Evolutionary conservation across 2,797 vertebrate species (phyloP), one percentile per base, ranked within the genome.

Genomic region (Acanthurus leucopareius): DNA sequence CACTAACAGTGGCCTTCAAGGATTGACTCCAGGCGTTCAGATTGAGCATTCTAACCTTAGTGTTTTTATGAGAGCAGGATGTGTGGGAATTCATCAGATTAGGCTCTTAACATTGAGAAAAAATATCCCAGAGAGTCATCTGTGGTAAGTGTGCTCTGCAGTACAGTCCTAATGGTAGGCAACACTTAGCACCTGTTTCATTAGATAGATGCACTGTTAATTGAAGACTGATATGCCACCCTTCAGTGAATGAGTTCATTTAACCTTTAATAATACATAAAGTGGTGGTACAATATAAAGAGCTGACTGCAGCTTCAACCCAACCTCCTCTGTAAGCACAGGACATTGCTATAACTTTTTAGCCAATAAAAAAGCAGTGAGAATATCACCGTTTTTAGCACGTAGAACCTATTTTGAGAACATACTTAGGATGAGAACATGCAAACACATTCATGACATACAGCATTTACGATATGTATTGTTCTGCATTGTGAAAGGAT

Each of bases 1-100:
- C 81, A 78, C 74, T 88, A 85, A 83, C 82, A 80, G 80, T 80
- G 86, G 85, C 82, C 82, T 93, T 92, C 88, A 88, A 93, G 84
- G 84, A 78, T 79, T 70, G 66, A 82, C 72, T 74, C 45, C 45
- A 17, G 52, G 28, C 28, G n/a, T 80, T 86, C 71, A 77, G 63
- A 84, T 58, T 0, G 19, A 78, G 60, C 56, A 20, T 69, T 80
- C 65, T 69, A 67, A 82, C 73, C 58, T 80, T 42, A 32, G 68
- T 69, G 22, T 80, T 80, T 77, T 69, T 32, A 70, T 5, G 13
- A 73, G 60, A 42, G 19, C 54, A 62, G 63, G 42, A 63, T 79
- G 76, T 71, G 80, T 65, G 56, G 49, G 64, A 67, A 79, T 68
- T 88, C 57, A 32, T 79, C 71, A 69, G 69, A 84, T 84, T 79